Evolutionary conservation across 2,113 vertebrate genomes (phyloP).

Genomic region (Ochotona princeps): DNA sequence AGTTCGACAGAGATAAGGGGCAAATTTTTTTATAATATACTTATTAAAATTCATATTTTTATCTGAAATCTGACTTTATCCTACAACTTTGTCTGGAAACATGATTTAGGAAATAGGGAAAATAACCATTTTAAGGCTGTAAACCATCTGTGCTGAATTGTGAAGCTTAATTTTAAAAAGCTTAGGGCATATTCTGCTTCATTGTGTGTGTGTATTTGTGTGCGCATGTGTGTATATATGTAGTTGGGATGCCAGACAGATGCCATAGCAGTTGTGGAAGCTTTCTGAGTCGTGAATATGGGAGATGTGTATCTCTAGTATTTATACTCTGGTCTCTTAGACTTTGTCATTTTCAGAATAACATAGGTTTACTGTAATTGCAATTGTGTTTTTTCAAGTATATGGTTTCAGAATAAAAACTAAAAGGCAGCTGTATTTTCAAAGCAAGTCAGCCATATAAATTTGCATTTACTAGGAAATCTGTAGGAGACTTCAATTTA

Average conservation of each 20-base stretch:
- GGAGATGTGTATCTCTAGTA: neutral
- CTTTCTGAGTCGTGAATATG: neutral
- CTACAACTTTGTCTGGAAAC: conserved; percentile 34
- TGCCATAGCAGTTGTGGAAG: neutral
- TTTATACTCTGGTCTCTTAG: neutral
- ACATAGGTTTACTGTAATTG: conserved; percentile 26
- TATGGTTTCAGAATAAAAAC: conserved; percentile 58
- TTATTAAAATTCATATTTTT: conserved; percentile 62
- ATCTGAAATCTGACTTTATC: conserved; percentile 52
- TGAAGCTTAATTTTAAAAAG: conserved; percentile 41
- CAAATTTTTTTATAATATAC: conserved; percentile 79
- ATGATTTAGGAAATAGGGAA: conserved; percentile 42
- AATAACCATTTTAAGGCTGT: conserved; percentile 38
- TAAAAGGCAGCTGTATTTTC: conserved; percentile 48
- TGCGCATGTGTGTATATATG: neutral
- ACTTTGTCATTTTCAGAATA: conserved; percentile 41
- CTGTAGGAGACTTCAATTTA: conserved; percentile 50
- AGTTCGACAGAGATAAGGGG: conserved; percentile 79
- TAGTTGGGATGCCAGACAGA: conserved; percentile 21
- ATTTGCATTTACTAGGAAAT: conserved; percentile 52
- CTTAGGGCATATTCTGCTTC: conserved; percentile 1
- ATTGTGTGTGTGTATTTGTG: neutral
- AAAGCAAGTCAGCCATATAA: conserved; percentile 43
- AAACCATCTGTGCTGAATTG: neutral
- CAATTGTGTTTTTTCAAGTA: conserved; percentile 40